Base-by-base conservation (phyloP, 2,113 vertebrate species). In the Austrofundulus limnaeus region DNA sequence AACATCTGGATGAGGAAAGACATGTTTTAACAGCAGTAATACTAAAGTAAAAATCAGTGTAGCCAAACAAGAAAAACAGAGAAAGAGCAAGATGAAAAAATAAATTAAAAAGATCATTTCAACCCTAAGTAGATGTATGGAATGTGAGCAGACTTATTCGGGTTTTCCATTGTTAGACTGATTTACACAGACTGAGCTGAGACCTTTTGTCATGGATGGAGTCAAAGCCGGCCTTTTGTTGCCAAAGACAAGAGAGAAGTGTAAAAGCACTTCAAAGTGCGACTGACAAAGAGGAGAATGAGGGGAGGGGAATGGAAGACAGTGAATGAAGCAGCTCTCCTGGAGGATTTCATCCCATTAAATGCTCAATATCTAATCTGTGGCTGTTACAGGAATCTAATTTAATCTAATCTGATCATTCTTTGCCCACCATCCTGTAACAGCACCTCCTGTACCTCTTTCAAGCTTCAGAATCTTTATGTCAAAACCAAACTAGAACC, bases 221-320 rank as follows among this genome's bases (percentile, higher is more conserved):
- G 66, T 72, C 70, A 47, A 69, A n/a, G 63, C 68, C 41, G 61
- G 54, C 34, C 85, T 62, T 85, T 85, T 87, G 82, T 85, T 66
- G 9, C 23, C 4, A 42, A 25, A 42, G 77, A 28, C 25, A 47
- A 24, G 21, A 51, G 4, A 6, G 31, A 59, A 70, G 48, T 67
- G 76, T 38, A 47, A 58, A 43, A 70, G 80, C 60, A 77, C 62
- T 82, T 85, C 70, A 82, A 79, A 75, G 75, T 66, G 66, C 78
- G 75, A 88, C 88, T 80, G 79, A 89, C 82, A 88, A 86, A 88
- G 72, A 72, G 56, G 57, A 66, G 74, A 75, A 63, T 70, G 75
- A 65, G 70, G 67, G 49, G 78, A 72, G 45, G 77, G 64, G 64
- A 70, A 66, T 60, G 49, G 43, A 16, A 47, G 13, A 25, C 31